Conservation (phyloP, 2,888 invertebrate species). For the Brenthis hecate region DNA sequence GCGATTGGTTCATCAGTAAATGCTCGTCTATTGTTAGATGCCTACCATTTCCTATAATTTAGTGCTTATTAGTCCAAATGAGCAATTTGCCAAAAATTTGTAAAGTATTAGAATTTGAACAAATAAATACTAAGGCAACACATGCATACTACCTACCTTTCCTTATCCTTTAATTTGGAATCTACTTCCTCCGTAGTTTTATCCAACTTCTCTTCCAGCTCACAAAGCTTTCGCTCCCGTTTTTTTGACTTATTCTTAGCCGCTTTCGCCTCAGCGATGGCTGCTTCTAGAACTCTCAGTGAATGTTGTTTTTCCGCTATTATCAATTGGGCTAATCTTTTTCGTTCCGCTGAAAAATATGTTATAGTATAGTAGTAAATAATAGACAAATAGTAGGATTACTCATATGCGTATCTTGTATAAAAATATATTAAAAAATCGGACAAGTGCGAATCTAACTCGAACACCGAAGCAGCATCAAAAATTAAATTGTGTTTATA, state of each 20-base stretch:
- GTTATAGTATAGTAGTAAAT: neutral
- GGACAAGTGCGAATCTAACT: too few species aligned
- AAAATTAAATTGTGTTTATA: too few species aligned
- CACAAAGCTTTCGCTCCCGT: slow-evolving; percentile 55
- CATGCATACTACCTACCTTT: slow-evolving; percentile 53
- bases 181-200: slow-evolving; percentile 67
- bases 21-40: too few species aligned
- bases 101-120: neutral
- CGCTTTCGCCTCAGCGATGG: slow-evolving; percentile 74
- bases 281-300: slow-evolving; percentile 68
- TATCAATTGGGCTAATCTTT: slow-evolving; percentile 72
- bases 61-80: too few species aligned
- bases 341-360: slow-evolving; percentile 66
- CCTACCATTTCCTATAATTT: too few species aligned
- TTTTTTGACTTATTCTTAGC: slow-evolving; percentile 60
- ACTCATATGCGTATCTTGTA: neutral
- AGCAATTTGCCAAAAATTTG: neutral
- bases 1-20: too few species aligned
- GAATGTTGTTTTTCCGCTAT: slow-evolving; percentile 76
- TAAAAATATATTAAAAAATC: too few species aligned
- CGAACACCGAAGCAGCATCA: too few species aligned
- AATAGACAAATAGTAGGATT: neutral
- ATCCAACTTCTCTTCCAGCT: slow-evolving; percentile 57
- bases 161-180: slow-evolving; percentile 63
- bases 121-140: neutral